phyloP scores from a whole-genome alignment of 64 coral and sea anemone genomes.

The Stichodactyla helianthus region DNA sequence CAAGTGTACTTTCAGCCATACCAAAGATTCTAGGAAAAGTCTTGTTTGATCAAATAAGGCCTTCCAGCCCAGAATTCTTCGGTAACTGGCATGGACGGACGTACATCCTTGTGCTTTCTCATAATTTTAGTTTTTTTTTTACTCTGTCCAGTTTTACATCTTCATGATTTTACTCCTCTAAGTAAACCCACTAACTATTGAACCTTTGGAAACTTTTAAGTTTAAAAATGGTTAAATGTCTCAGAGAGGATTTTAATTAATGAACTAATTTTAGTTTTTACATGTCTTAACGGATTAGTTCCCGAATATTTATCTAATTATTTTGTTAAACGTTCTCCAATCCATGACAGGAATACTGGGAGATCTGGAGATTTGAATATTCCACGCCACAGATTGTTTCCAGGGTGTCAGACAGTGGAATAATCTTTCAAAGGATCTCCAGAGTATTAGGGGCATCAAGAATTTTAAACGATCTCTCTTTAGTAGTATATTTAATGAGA shows the following conservation, averaged over 20 bases:
- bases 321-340: not conserved
- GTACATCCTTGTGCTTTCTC: no score
- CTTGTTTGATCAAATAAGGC: slow-evolving; percentile 41
- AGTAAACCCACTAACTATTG: no score
- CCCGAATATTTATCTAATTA: not conserved
- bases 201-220: no score
- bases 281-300: not conserved
- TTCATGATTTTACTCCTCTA: no score
- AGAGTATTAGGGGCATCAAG: no score
- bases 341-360: not conserved
- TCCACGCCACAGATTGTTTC: not conserved
- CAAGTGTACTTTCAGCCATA: slow-evolving; percentile 26
- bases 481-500: no score
- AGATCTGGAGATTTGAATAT: not conserved
- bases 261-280: not conserved
- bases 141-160: no score
- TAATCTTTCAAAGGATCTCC: no score
- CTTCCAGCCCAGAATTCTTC: slow-evolving; percentile 10
- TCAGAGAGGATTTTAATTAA: slow-evolving; percentile 9
- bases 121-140: no score
- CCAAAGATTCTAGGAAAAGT: slow-evolving; percentile 48
- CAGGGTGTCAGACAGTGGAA: no score
- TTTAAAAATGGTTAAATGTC: slow-evolving; percentile 26
- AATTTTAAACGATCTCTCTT: no score
- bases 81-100: no score